Evolutionary conservation across 2,113 vertebrate species (phyloP), one percentile per base, ranked within the genome.

Genomic region (human (Homo sapiens)): DNA sequence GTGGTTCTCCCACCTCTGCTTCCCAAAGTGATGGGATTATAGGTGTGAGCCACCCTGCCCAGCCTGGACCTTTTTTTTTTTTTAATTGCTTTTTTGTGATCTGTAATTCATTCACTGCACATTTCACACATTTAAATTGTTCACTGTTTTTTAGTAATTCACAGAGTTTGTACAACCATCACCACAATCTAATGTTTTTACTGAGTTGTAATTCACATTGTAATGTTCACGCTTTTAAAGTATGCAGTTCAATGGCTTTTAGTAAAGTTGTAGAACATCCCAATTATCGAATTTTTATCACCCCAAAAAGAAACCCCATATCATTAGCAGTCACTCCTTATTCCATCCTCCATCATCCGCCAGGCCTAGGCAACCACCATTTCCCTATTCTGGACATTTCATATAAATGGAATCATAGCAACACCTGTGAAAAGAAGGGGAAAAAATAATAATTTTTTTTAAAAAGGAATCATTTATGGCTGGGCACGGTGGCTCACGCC

Each of bases 201-300:
- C n/a, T 84, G 70, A 96, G n/a, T 52, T 87, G 45, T 89, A 92
- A 73, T 70, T 80, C 64, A 78, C 2, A 93, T 27, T 1, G 2
- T 80, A 92, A 61, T 43, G 50, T n/a, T 93, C 18, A 75, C 30
- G 48, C 25, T 85, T 93, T 86, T 68, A 76, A 95, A 84, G 9
- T 94, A 23, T 86, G 55, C 25, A 86, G 6, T 90, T 94, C 38
- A 78, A 17, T 95, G 79, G 22, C n/a, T 96, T 97, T 96, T 80
- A 85, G 12, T 91, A n/a, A 91, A 92, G 40, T 82, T 68, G 27
- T 95, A 4, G 14, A 93, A n/a, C 10, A 50, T 87, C 38, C 38
- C 10, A 40, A 13, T 72, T 61, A 70, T 85, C 40, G 55, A 52
- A 94, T 88, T 96, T 91, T 68, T 27, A 84, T 91, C 48, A 78